phyloP scores from a whole-genome alignment of 1,140 invertebrate species.

The Eupeodes corollae region DNA sequence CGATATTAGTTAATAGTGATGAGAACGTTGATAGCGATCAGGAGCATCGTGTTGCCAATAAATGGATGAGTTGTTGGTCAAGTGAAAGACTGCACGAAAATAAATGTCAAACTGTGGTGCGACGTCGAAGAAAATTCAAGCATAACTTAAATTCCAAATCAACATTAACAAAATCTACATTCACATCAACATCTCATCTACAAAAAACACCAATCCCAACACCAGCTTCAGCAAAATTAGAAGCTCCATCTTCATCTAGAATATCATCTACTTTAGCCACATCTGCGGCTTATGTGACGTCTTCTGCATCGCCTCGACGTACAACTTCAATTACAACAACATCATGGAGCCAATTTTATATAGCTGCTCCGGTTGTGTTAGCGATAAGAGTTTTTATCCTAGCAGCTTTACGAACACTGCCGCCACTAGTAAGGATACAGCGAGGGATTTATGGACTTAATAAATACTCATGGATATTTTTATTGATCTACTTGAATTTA shows the following conservation, averaged over 20 bases:
- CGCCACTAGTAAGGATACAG: not conserved
- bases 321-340: not conserved
- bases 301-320: not conserved
- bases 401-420: not conserved
- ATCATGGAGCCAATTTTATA: constrained; percentile 4
- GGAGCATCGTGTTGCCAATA: too few relatives aligned
- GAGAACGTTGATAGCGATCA: too few relatives aligned
- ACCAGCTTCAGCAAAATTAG: too few relatives aligned
- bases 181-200: too few relatives aligned
- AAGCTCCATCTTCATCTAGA: too few relatives aligned
- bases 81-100: not conserved
- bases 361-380: too few relatives aligned
- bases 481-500: constrained; percentile 38
- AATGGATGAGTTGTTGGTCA: too few relatives aligned
- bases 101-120: not conserved
- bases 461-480: constrained; percentile 39
- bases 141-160: too few relatives aligned
- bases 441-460: constrained; percentile 20
- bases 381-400: not conserved
- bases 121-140: too few relatives aligned
- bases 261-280: not conserved
- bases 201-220: too few relatives aligned
- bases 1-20: too few relatives aligned
- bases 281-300: not conserved
- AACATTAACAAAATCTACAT: too few relatives aligned